phyloP scores from a whole-genome alignment of 2,888 invertebrate species.

The Matsumyia berberina region DNA sequence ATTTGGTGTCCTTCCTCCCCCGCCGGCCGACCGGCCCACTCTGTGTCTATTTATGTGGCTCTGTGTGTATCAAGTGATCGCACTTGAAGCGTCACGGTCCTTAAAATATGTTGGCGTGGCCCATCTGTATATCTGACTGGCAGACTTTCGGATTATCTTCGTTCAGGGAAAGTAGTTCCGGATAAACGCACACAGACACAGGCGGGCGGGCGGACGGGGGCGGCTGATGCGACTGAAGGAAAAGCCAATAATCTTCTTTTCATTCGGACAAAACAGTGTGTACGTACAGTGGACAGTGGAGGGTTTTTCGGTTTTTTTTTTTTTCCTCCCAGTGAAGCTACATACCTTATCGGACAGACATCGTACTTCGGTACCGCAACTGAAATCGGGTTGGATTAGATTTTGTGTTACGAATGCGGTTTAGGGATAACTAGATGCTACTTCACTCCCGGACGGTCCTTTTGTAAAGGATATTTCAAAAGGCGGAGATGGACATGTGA shows the following conservation, averaged over 20 bases:
- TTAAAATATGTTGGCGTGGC: slow-evolving; percentile 34
- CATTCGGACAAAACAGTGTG: slow-evolving; percentile 16
- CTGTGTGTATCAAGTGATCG: slow-evolving; percentile 47
- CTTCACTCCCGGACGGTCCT: background rate
- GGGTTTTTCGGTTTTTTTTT: background rate
- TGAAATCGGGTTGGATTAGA: slow-evolving; percentile 60
- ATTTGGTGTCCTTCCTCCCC: slow-evolving; percentile 14
- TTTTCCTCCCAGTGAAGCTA: background rate
- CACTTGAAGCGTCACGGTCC: slow-evolving; percentile 42
- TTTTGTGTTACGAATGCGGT: slow-evolving; percentile 64
- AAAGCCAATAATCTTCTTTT: slow-evolving; percentile 71
- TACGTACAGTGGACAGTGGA: slow-evolving; percentile 1
- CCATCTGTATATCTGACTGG: slow-evolving; percentile 10
- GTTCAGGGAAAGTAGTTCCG: slow-evolving; percentile 12
- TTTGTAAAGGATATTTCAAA: slow-evolving; percentile 12
- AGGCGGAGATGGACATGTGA: background rate
- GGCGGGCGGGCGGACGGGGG: background rate
- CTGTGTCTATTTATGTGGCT: slow-evolving; percentile 51
- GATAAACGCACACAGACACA: slow-evolving; percentile 28
- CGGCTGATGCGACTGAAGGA: background rate
- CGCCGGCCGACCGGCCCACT: slow-evolving; percentile 7
- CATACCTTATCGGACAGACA: slow-evolving; percentile 38
- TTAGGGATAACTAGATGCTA: slow-evolving; percentile 26
- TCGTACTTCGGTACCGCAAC: slow-evolving; percentile 41
- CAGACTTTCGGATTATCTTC: slow-evolving; percentile 30